Evolutionary conservation across 2,888 invertebrate species (phyloP).

Genomic region (Pseudococcus jackbeardsleyi): DNA sequence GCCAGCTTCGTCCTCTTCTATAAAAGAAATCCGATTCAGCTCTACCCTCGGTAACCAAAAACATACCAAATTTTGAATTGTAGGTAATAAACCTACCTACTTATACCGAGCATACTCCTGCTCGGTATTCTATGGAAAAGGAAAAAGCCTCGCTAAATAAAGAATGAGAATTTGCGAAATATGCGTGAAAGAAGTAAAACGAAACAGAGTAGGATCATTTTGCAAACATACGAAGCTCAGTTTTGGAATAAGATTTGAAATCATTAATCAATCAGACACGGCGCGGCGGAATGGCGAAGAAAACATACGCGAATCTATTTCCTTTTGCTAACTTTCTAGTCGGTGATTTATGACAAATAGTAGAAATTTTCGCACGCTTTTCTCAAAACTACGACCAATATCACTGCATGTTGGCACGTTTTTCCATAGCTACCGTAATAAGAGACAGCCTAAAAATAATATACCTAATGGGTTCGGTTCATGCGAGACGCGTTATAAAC

Average conservation of each 20-base stretch:
- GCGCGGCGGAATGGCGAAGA: constrained; percentile 47
- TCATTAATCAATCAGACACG: constrained; percentile 62
- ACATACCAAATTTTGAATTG: background rate
- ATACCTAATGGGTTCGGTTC: constrained; percentile 54
- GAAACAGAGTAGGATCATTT: constrained; percentile 53
- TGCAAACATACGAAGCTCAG: constrained; percentile 37
- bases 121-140: background rate
- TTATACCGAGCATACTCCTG: background rate
- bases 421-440: constrained; percentile 51
- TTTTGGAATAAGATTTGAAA: constrained; percentile 57
- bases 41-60: background rate
- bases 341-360: constrained; percentile 60
- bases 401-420: constrained; percentile 50
- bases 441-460: constrained; percentile 54
- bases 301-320: constrained; percentile 63
- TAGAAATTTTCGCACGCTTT: constrained; percentile 59
- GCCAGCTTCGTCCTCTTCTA: background rate
- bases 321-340: constrained; percentile 51
- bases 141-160: constrained; percentile 13
- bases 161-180: constrained; percentile 32
- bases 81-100: background rate
- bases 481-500: constrained; percentile 55
- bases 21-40: background rate
- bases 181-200: constrained; percentile 44
- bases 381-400: constrained; percentile 35